Base-by-base conservation (phyloP, 2,113 vertebrate genomes). In the Tyto alba region DNA sequence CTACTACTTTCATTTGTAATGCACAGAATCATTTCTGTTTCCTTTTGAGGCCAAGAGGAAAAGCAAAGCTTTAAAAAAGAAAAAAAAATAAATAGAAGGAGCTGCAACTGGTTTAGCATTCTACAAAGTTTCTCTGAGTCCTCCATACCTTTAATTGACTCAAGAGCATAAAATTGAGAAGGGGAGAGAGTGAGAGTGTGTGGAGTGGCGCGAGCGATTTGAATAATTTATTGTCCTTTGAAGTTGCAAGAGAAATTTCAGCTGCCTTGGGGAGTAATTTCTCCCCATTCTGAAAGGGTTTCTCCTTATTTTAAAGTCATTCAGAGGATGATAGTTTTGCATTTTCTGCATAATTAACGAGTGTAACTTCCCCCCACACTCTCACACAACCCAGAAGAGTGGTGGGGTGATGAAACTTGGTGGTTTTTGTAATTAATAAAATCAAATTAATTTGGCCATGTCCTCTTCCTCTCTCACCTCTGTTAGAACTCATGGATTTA, bases 211-310 rank as follows among this genome's bases (percentile, higher is more conserved):
- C 85, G 94, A 98, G 96, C 72, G 66, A 96, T 97, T 98, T 98
- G 97, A 98, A 98, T 99, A 98, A 99, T 98, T 98, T 97, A 98
- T 98, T 97, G 98, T 96, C 93, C 98, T 98, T 98, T 98, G 98
- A 98, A 98, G 98, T 97, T 98, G 94, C 82, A 80, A 92, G 97
- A 96, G 97, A 96, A 98, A 98, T 97, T 95, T 98, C 95, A 96
- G 94, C 96, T 88, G 97, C 96, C 97, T 98, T 97, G 96, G 97
- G 97, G 75, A 90, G 93, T 97, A 77, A 93, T 98, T 97, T 97
- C 93, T 97, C 90, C 93, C 88, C 77, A 40, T 97, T 97, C 94
- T 93, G 95, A 97, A 95, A 96, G 95, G 94, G 95, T 96, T 95
- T 95, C 94, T 96, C 93, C 95, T 96, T 84, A 89, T 94, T 97